A percentile compares a stretch with the other conserved stretches of the same genome.
phyloP scores from a whole-genome alignment of 1,140 invertebrate species.

The Euura saliciscinereae region DNA sequence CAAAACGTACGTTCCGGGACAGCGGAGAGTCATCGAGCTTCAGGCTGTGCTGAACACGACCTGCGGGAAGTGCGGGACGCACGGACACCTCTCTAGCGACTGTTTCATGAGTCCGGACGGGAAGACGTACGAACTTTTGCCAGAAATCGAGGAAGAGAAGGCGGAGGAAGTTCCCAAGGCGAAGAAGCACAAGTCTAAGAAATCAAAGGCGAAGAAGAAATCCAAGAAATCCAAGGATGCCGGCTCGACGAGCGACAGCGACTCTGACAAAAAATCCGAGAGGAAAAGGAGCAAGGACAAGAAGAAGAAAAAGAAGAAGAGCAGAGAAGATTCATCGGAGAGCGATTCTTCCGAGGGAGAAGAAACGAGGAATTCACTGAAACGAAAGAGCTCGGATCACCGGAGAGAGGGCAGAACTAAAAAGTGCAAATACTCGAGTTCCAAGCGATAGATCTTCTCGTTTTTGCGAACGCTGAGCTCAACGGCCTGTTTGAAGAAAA shows the following conservation, averaged over 20 bases:
- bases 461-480: background rate
- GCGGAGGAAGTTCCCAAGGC: constrained; percentile 6
- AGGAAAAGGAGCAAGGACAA: background rate
- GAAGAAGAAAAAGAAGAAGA: constrained; percentile 39
- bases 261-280: constrained; percentile 26
- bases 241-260: constrained; percentile 22
- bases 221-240: constrained; percentile 29
- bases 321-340: constrained; percentile 34
- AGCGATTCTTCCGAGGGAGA: constrained; percentile 30
- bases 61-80: constrained; percentile 53
- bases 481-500: background rate
- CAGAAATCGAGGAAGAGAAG: constrained; percentile 44
- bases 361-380: constrained; percentile 26
- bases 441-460: constrained; percentile 24
- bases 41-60: constrained; percentile 56
- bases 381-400: background rate
- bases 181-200: constrained; percentile 17
- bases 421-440: constrained; percentile 47
- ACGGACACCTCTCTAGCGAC: constrained; percentile 53
- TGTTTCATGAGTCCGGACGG: constrained; percentile 53
- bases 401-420: constrained; percentile 33
- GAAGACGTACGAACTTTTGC: constrained; percentile 54
- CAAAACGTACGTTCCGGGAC: constrained; percentile 33
- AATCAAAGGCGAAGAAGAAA: constrained; percentile 38
- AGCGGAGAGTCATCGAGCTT: constrained; percentile 48